Percentiles rank a stretch among this genome's conserved stretches.
Conservation (phyloP, 2,797 vertebrate genomes). For the Liasis olivaceus region DNA sequence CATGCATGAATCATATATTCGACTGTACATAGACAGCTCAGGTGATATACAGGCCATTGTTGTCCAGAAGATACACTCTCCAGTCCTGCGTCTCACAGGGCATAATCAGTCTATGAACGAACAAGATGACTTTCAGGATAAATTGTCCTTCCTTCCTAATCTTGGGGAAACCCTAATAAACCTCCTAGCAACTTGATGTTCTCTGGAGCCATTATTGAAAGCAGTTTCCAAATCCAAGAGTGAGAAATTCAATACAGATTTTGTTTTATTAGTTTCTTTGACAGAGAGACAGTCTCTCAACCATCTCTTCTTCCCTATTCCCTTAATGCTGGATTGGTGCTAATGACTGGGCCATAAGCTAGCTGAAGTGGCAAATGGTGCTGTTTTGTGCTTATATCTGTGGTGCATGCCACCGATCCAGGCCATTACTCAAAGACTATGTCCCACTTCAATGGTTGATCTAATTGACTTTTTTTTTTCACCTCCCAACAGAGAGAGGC, state of each 20-base stretch:
- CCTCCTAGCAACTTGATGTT: background rate
- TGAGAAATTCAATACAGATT: background rate
- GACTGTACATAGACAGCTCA: background rate
- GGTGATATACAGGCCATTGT: too few species aligned
- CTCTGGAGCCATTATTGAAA: background rate
- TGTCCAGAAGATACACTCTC: background rate
- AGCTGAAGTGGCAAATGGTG: background rate
- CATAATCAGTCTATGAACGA: background rate
- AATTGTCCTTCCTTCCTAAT: background rate
- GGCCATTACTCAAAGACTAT: slow-evolving; percentile 10
- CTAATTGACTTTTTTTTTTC: background rate
- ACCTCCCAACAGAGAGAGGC: slow-evolving; percentile 1
- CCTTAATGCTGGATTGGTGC: accelerated
- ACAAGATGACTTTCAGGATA: background rate
- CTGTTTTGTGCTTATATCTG: background rate
- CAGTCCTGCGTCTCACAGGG: background rate
- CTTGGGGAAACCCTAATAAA: background rate
- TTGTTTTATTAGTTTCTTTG: background rate
- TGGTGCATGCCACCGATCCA: background rate
- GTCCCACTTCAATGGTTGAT: background rate
- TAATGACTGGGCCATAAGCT: accelerated
- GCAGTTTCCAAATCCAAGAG: background rate
- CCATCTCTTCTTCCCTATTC: accelerated
- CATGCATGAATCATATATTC: background rate
- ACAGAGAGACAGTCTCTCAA: background rate